phyloP scores from a whole-genome alignment of 2,888 invertebrate genomes.

The Metallyticus violacea region DNA sequence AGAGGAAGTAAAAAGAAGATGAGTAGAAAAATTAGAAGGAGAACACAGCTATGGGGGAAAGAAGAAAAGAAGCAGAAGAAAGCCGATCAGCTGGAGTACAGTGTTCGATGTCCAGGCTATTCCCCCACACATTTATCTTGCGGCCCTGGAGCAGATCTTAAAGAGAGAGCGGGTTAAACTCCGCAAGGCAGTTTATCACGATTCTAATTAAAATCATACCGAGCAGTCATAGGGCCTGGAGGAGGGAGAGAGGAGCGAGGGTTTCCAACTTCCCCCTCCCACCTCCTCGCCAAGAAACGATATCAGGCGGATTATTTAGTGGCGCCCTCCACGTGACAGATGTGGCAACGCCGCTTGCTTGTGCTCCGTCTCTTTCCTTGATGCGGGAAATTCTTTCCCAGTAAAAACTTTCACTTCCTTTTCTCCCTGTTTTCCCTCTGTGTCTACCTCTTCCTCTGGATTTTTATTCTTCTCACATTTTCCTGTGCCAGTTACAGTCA shows the following conservation, averaged over 20 bases:
- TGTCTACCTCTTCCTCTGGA: background rate
- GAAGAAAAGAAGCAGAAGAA: too few relatives aligned
- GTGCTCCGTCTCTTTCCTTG: background rate
- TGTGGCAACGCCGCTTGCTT: constrained; percentile 2
- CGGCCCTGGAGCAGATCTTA: too few relatives aligned
- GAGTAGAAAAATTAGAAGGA: background rate
- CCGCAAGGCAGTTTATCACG: constrained; percentile 6
- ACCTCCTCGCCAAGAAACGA: background rate
- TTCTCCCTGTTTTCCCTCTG: too few relatives aligned
- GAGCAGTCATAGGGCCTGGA: background rate
- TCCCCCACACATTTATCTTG: too few relatives aligned
- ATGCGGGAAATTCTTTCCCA: background rate
- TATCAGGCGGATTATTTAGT: constrained; percentile 3
- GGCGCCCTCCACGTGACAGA: background rate
- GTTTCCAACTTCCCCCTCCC: background rate
- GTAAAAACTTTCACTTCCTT: background rate
- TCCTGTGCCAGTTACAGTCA: background rate
- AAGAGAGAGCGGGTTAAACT: too few relatives aligned
- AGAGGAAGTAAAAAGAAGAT: too few relatives aligned
- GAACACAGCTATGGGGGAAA: background rate
- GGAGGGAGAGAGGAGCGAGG: too few relatives aligned
- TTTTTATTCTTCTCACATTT: background rate
- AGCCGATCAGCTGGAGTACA: background rate
- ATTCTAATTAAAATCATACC: constrained; percentile 11
- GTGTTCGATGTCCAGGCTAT: background rate